Percentiles rank a stretch among this genome's conserved stretches.
Conservation (phyloP, 2,888 invertebrate species). For the Idaea dimidiata region DNA sequence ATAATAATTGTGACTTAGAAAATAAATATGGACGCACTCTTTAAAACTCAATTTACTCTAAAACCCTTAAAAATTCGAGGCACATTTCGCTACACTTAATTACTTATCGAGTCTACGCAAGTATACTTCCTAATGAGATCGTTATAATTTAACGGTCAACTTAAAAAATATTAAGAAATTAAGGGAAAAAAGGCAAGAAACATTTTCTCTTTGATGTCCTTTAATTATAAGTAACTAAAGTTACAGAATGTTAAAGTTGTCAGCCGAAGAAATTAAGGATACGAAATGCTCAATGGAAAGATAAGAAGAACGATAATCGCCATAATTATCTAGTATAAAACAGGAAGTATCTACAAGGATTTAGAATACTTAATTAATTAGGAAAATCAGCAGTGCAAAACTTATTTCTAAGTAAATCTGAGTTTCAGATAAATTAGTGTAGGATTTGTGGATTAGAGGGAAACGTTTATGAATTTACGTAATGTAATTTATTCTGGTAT, state of each 20-base stretch:
- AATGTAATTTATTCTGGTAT: neutral
- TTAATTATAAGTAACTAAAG: neutral
- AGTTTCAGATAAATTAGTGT: neutral
- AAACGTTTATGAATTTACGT: neutral
- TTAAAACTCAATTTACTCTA: neutral
- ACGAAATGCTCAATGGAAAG: conserved; percentile 42
- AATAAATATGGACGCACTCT: neutral
- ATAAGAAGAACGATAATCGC: conserved; percentile 47
- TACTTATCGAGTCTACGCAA: neutral
- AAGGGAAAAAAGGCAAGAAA: conserved; percentile 6
- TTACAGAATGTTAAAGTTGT: conserved; percentile 1
- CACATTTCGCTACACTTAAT: neutral
- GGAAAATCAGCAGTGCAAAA: neutral
- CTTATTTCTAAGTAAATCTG: neutral
- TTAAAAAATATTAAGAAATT: conserved; percentile 10
- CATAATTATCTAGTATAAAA: conserved; percentile 36
- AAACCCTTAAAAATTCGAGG: neutral
- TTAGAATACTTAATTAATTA: neutral
- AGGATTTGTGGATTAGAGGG: neutral
- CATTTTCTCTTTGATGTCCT: conserved; percentile 26
- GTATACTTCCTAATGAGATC: neutral
- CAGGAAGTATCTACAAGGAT: conserved; percentile 11
- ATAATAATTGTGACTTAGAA: too few species aligned
- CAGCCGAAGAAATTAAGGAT: conserved; percentile 26
- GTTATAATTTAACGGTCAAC: conserved; percentile 6